Evolutionary conservation across 2,888 invertebrate genomes (phyloP).

Genomic region (Cephus spinipes): DNA sequence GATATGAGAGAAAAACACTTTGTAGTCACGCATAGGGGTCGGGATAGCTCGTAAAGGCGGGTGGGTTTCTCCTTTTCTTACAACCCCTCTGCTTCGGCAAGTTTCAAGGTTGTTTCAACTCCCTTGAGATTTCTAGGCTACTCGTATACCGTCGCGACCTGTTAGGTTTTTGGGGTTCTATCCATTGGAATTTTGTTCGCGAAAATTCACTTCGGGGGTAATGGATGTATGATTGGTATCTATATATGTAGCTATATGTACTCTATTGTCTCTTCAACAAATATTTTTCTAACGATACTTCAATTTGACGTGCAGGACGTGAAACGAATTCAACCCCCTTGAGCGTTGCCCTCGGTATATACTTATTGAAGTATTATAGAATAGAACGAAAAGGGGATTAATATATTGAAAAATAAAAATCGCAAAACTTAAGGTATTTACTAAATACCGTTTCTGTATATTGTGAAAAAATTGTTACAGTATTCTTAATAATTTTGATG

Average conservation of each 20-base stretch:
- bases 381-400: too few relatives aligned
- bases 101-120: background rate
- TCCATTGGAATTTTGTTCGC: background rate
- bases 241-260: background rate
- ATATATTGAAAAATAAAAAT: background rate
- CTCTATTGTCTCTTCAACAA: background rate
- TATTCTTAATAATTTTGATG: background rate
- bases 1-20: background rate
- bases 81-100: background rate
- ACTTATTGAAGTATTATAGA: too few relatives aligned
- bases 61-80: background rate
- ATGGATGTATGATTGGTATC: background rate
- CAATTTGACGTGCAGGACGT: background rate
- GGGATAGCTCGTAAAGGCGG: background rate
- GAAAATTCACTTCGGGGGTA: background rate
- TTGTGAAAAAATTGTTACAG: too few relatives aligned
- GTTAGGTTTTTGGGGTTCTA: background rate
- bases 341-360: too few relatives aligned
- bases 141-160: background rate
- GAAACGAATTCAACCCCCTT: background rate
- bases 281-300: background rate
- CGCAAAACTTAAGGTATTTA: background rate
- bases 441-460: background rate
- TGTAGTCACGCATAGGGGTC: background rate
- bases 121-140: background rate